Conservation (phyloP, 2,113 vertebrate species). For the Tenrec ecaudatus region DNA sequence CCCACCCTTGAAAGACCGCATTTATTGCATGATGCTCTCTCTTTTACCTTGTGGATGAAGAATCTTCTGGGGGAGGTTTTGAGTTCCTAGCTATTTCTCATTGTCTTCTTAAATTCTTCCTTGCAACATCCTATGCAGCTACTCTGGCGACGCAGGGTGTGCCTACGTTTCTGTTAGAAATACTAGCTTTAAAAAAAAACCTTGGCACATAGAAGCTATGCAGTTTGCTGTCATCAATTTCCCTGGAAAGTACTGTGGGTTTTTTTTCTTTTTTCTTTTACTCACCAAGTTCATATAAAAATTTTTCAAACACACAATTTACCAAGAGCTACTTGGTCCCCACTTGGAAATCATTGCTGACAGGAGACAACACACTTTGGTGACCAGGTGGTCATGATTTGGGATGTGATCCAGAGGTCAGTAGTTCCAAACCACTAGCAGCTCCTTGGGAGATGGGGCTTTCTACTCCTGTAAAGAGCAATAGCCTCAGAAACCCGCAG, state of each 20-base stretch:
- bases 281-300: too few relatives aligned
- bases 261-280: too few relatives aligned
- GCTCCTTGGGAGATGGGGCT: too few relatives aligned
- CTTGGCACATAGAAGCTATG: background rate
- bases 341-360: background rate
- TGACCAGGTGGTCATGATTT: too few relatives aligned
- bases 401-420: too few relatives aligned
- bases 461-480: too few relatives aligned
- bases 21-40: conserved; percentile 23
- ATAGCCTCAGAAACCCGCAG: too few relatives aligned
- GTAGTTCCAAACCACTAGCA: too few relatives aligned
- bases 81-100: conserved; percentile 7
- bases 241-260: conserved; percentile 15
- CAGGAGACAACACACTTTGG: background rate
- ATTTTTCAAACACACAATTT: background rate
- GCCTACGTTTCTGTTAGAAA: conserved; percentile 43
- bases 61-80: background rate
- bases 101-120: conserved; percentile 23
- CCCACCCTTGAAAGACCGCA: background rate
- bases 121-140: background rate
- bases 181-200: conserved; percentile 22
- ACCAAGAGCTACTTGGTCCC: background rate
- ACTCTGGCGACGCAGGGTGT: background rate
- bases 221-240: conserved; percentile 17
- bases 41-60: conserved; percentile 35